Conservation (phyloP, 2,888 invertebrate species). For the Mayetiola destructor region DNA sequence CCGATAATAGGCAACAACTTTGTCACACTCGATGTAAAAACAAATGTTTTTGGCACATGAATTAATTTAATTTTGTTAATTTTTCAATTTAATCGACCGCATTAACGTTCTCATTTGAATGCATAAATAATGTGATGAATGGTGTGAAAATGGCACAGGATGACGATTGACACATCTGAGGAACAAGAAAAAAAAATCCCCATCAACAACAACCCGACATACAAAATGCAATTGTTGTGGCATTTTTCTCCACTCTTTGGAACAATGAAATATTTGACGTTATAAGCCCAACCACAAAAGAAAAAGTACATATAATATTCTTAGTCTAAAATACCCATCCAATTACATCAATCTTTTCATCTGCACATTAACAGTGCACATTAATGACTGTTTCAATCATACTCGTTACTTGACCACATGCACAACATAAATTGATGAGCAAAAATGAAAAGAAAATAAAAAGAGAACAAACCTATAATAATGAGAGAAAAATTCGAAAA, state of each 20-base stretch:
- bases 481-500: too few species aligned
- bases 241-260: background rate
- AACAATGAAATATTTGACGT: too few species aligned
- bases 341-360: too few species aligned
- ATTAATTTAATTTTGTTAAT: background rate
- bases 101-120: background rate
- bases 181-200: background rate
- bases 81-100: background rate
- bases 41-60: background rate
- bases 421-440: too few species aligned
- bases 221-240: background rate
- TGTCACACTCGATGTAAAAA: background rate
- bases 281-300: too few species aligned
- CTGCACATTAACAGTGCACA: too few species aligned
- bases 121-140: background rate
- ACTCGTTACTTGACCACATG: too few species aligned
- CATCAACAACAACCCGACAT: background rate
- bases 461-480: too few species aligned
- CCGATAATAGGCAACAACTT: background rate
- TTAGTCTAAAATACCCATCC: too few species aligned
- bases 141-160: background rate
- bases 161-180: background rate
- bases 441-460: too few species aligned
- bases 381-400: too few species aligned
- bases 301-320: too few species aligned